phyloP scores from a whole-genome alignment of 2,797 vertebrate genomes.

The Enteromius radiatus region DNA sequence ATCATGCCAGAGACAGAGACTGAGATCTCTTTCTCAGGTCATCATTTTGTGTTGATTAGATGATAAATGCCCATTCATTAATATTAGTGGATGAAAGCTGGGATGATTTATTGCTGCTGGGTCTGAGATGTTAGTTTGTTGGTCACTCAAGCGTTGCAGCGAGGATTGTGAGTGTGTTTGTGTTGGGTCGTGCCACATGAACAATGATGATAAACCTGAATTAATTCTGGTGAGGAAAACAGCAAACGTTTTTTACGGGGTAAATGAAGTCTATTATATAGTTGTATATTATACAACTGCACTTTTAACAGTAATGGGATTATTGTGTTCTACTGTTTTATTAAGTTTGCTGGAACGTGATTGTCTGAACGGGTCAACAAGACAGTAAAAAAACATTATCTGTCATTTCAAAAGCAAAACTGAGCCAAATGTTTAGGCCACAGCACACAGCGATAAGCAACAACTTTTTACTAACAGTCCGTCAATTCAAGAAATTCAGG shows the following conservation, averaged over 20 bases:
- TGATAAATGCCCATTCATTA: slow-evolving; percentile 99
- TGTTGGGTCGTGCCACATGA: slow-evolving; percentile 2
- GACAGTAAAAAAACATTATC: too few relatives aligned
- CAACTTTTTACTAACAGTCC: too few relatives aligned
- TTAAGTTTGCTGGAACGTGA: too few relatives aligned
- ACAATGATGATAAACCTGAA: slow-evolving; percentile 6
- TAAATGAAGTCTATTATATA: too few relatives aligned
- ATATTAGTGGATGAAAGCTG: slow-evolving; percentile 98
- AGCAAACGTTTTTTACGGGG: background rate
- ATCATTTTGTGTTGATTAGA: slow-evolving; percentile 96
- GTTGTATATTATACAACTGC: too few relatives aligned
- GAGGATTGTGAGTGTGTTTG: slow-evolving; percentile 38
- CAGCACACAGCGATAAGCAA: too few relatives aligned
- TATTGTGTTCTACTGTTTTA: too few relatives aligned
- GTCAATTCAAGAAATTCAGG: too few relatives aligned
- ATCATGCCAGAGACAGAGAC: slow-evolving; percentile 84
- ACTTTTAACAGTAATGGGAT: too few relatives aligned
- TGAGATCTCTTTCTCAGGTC: slow-evolving; percentile 90
- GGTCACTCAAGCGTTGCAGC: slow-evolving; percentile 83
- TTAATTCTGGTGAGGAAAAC: background rate
- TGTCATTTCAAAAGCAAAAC: too few relatives aligned
- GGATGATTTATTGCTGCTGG: slow-evolving; percentile 97
- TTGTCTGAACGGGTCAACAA: too few relatives aligned
- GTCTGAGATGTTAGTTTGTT: slow-evolving; percentile 77
- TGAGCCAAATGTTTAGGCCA: too few relatives aligned